Percentiles rank a stretch among this genome's conserved stretches.
phyloP scores from a whole-genome alignment of 1,140 invertebrate species.

The Hormaphis cornu region DNA sequence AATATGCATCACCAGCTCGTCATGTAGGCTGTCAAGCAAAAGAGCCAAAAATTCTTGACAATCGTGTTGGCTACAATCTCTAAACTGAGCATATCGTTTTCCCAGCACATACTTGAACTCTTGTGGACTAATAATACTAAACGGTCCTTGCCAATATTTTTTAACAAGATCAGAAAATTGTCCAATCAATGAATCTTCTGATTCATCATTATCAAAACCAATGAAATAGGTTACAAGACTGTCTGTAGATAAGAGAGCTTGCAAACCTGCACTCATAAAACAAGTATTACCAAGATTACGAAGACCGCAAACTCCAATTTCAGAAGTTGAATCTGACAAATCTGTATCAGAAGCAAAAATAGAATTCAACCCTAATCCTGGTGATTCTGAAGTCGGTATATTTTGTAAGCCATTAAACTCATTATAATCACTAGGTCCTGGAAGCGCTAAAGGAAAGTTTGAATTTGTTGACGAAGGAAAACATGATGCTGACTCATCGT shows the following conservation, averaged over 20 bases:
- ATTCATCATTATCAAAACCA: conserved; percentile 39
- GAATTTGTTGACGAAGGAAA: conserved; percentile 31
- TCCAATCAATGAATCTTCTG: conserved; percentile 45
- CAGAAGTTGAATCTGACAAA: conserved; percentile 33
- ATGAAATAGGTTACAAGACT: conserved; percentile 51
- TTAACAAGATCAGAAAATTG: conserved; percentile 51
- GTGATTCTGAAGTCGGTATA: not conserved
- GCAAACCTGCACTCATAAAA: conserved; percentile 62
- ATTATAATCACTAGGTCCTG: conserved; percentile 30
- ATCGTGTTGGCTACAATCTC: conserved; percentile 57
- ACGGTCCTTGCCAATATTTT: conserved; percentile 56
- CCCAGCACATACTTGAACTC: conserved; percentile 56
- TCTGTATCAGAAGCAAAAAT: not conserved
- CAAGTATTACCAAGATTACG: conserved; percentile 61
- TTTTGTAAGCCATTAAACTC: conserved; percentile 5
- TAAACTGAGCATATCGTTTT: conserved; percentile 55
- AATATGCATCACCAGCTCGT: conserved; percentile 43
- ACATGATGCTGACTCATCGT: conserved; percentile 33
- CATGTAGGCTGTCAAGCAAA: conserved; percentile 56
- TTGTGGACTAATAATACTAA: conserved; percentile 48
- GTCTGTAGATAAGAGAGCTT: conserved; percentile 52
- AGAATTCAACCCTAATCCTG: not conserved
- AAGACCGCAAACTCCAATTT: conserved; percentile 55
- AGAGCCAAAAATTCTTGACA: conserved; percentile 65
- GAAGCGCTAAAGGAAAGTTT: conserved; percentile 35